Evolutionary conservation across 2,888 invertebrate genomes (phyloP), one percentile per base, ranked within the genome.

Genomic region (Euplagia quadripunctaria): DNA sequence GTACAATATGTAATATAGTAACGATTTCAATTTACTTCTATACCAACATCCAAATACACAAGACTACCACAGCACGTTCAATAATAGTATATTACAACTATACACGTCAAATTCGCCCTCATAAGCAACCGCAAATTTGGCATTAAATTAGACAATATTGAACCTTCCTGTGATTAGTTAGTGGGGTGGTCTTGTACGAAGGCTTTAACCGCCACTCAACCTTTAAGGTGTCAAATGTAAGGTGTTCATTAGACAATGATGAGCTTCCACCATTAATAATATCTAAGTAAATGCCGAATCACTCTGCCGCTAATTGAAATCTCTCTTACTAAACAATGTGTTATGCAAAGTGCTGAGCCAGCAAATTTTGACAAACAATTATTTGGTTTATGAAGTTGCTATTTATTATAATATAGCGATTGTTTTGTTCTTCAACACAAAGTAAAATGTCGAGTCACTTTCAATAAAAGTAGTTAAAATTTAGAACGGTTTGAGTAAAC

Each of bases 271-370:
- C 88, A 94, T 94, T 93, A 93, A 92, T 92, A 86, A 91, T 78
- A 86, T 88, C 87, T 89, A 87, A 85, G 83, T 81, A 89, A 90
- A 87, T 84, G 92, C 91, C 84, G 78, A 86, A 85, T 93, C 93
- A 92, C 87, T 87, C 85, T 74, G 70, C 77, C 71, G 88, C 86
- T 91, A 93, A 93, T 92, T 91, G 90, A 92, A 91, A 88, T 81
- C 86, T 87, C 88, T 85, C 83, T 75, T 78, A 75, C 77, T 74
- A 76, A 81, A 85, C 85, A 86, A 86, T 85, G 74, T 81, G 77
- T 70, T 58, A 58, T 68, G 73, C 73, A 78, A 78, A 79, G 74
- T 73, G 81, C 77, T 80, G 81, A 81, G 64, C 46, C 68, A 70
- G 79, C 79, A 46, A 82, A 79, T 84, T 82, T 79, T 83, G 77